phyloP scores from a whole-genome alignment of 2,797 vertebrate genomes.

The Oceanodroma leucorhoa region DNA sequence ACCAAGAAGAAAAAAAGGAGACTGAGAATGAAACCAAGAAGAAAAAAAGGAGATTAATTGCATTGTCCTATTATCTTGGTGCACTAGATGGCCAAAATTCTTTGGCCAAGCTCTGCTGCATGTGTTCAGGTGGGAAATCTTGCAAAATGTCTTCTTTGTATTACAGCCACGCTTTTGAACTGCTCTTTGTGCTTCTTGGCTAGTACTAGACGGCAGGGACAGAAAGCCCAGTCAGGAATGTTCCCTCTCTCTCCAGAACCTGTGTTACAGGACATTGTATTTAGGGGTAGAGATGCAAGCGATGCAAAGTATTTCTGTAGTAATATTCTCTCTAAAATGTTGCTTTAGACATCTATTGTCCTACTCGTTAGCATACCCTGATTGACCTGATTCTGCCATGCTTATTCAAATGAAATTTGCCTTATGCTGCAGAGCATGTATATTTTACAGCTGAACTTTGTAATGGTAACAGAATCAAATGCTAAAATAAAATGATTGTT shows the following conservation, averaged over 20 bases:
- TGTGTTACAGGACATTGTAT: not conserved
- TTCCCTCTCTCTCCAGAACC: not conserved
- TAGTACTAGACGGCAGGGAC: not conserved
- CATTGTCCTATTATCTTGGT: not conserved
- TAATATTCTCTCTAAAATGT: not conserved
- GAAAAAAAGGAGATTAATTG: not conserved
- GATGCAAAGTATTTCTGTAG: not conserved
- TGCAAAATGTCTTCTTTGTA: not conserved
- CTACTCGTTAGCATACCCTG: not conserved
- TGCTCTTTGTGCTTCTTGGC: not conserved
- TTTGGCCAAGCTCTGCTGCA: not conserved
- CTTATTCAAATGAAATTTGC: constrained; percentile 29
- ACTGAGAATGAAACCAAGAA: not conserved
- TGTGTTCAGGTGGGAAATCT: not conserved
- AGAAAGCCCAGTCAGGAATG: not conserved
- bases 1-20: not conserved
- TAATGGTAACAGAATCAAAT: not conserved
- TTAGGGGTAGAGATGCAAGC: not conserved
- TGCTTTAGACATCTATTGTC: not conserved
- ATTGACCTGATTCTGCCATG: constrained; percentile 45
- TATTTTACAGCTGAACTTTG: constrained; percentile 19
- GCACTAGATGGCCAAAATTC: not conserved
- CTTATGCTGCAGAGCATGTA: not conserved
- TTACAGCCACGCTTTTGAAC: not conserved
- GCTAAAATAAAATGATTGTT: not conserved